Evolutionary conservation across 1,140 invertebrate genomes (phyloP).

Genomic region (Cydia strobilella): DNA sequence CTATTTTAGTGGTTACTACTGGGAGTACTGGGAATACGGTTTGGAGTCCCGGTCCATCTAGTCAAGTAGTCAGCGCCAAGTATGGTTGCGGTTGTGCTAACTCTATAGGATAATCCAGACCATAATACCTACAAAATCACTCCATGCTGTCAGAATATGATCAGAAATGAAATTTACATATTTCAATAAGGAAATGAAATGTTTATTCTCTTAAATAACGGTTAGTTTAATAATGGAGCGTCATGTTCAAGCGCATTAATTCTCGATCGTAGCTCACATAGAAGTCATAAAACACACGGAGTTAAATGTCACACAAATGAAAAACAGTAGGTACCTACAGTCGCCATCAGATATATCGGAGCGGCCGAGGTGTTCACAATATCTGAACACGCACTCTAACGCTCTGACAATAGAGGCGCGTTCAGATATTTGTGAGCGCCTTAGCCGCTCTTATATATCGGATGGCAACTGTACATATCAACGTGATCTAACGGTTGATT

Average conservation of each 20-base stretch:
- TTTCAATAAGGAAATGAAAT: neutral
- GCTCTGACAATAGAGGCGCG: too few relatives aligned
- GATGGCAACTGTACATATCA: too few relatives aligned
- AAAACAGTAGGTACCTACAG: neutral
- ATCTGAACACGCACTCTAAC: too few relatives aligned
- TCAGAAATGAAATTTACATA: neutral
- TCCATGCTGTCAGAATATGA: neutral
- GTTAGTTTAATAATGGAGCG: neutral
- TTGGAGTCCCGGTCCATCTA: neutral
- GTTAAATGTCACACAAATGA: slow-evolving; percentile 3
- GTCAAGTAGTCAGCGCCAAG: neutral
- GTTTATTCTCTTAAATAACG: neutral
- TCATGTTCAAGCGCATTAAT: neutral
- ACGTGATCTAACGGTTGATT: neutral
- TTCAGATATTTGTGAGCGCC: too few relatives aligned
- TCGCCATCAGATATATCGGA: too few relatives aligned
- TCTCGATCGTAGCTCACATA: neutral
- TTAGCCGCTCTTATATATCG: too few relatives aligned
- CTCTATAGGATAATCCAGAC: neutral
- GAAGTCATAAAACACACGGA: neutral
- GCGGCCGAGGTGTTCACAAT: too few relatives aligned
- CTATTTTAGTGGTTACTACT: neutral
- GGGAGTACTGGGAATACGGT: neutral
- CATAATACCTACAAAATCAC: neutral
- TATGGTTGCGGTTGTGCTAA: neutral